These are phyloP conservation scores for Pammene fasciana DNA, from an alignment of 2,888 invertebrate genomes.

Conservation along the genomic window DNA sequence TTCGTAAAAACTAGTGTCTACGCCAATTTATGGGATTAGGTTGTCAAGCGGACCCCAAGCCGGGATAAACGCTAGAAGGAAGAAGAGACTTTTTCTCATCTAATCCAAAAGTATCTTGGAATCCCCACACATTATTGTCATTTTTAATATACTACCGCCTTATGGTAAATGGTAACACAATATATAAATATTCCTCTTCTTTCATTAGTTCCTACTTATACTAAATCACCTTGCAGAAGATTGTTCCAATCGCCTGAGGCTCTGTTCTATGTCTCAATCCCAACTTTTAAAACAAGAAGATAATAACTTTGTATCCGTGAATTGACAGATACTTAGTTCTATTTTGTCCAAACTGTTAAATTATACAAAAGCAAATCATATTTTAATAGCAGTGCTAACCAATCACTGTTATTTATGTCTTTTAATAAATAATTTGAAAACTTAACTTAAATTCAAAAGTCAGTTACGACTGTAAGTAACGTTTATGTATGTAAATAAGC, in stretches of 20 bases:
- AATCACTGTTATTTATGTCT: constrained; percentile 8
- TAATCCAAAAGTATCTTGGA: no score
- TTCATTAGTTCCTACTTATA: neutral
- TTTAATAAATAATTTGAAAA: neutral
- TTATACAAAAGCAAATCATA: neutral
- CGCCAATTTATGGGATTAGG: no score
- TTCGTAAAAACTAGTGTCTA: no score
- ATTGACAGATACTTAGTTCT: neutral
- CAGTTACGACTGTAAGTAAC: no score
- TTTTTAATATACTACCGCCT: no score
- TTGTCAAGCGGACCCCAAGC: no score
- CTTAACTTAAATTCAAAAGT: neutral
- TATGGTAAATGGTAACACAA: no score
- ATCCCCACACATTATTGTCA: no score
- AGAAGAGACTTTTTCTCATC: no score
- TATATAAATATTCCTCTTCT: no score
- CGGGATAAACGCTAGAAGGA: no score
- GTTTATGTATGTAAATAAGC: neutral
- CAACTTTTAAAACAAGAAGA: neutral
- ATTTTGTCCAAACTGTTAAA: neutral
- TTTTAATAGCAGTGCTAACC: neutral
- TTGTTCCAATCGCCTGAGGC: neutral
- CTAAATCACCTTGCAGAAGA: constrained; percentile 5
- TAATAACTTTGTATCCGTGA: neutral
- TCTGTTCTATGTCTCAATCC: no score